Evolutionary conservation across 2,797 vertebrate genomes (phyloP).

Genomic region (Myotis daubentonii): DNA sequence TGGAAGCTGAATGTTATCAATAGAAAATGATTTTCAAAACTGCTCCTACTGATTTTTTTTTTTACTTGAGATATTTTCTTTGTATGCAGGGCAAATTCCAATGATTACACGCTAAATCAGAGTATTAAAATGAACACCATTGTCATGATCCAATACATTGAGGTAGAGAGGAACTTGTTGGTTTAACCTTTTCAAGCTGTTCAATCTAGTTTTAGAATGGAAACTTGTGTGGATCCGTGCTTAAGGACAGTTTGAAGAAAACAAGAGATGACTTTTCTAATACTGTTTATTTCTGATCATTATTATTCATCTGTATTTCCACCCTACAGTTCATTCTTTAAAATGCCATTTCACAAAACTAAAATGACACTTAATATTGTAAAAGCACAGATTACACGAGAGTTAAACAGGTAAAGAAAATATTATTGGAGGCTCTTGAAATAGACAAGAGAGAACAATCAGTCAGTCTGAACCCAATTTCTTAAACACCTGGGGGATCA

Average conservation of each 20-base stretch:
- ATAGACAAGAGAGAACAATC: neutral
- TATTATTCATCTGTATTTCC: neutral
- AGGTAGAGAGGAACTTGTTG: neutral
- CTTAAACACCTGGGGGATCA: neutral
- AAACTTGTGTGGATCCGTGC: neutral
- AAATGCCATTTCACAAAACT: neutral
- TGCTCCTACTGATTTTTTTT: conserved; percentile 48
- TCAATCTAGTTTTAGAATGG: neutral
- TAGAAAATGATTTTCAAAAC: conserved; percentile 74
- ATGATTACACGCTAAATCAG: neutral
- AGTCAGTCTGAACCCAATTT: neutral
- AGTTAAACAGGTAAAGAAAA: neutral
- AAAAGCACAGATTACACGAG: neutral
- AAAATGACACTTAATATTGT: neutral
- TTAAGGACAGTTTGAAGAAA: neutral
- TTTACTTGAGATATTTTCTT: conserved; percentile 45
- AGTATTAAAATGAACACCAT: conserved; percentile 39
- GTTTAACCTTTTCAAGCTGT: neutral
- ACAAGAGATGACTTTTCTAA: neutral
- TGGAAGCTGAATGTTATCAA: conserved; percentile 68
- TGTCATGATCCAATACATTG: neutral
- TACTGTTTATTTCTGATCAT: neutral
- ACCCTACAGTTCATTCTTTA: neutral
- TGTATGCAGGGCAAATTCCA: conserved; percentile 33
- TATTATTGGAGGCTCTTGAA: neutral